phyloP scores from a whole-genome alignment of 2,888 invertebrate species.

The Gari tellinella region DNA sequence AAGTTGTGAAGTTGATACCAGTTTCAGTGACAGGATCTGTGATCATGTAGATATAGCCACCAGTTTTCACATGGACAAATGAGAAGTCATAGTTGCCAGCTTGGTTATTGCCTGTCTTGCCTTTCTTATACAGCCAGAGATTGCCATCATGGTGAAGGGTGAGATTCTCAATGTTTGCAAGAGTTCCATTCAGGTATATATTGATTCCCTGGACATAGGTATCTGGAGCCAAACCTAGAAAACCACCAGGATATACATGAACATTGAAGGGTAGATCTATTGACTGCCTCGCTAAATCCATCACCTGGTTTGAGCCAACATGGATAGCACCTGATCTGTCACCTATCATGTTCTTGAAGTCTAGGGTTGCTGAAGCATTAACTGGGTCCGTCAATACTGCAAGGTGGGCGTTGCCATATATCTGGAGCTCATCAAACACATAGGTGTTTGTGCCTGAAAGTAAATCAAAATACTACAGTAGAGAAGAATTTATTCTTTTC shows the following conservation, averaged over 20 bases:
- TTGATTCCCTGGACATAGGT: conserved; percentile 71
- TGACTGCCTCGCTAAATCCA: conserved; percentile 64
- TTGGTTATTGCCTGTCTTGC: conserved; percentile 58
- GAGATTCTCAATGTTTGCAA: conserved; percentile 69
- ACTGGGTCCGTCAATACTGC: conserved; percentile 69
- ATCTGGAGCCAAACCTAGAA: conserved; percentile 72
- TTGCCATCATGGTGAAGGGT: conserved; percentile 72
- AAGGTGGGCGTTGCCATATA: conserved; percentile 76
- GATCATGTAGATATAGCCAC: conserved; percentile 72
- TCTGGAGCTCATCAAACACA: conserved; percentile 74
- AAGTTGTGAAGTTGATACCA: conserved; percentile 64
- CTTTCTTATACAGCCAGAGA: conserved; percentile 68
- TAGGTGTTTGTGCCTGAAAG: conserved; percentile 62
- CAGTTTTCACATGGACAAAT: conserved; percentile 71
- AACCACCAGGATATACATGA: conserved; percentile 73
- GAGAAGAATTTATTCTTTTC: no score
- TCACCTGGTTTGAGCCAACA: conserved; percentile 66
- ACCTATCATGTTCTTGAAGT: conserved; percentile 75
- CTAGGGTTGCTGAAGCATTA: conserved; percentile 52
- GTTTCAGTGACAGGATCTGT: conserved; percentile 70
- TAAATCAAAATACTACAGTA: no score
- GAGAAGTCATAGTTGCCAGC: conserved; percentile 67
- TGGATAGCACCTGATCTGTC: conserved; percentile 75
- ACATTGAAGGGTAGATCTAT: conserved; percentile 77
- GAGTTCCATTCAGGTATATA: conserved; percentile 73